Conservation (phyloP, 2,113 vertebrate genomes). For the Mesocricetus auratus region DNA sequence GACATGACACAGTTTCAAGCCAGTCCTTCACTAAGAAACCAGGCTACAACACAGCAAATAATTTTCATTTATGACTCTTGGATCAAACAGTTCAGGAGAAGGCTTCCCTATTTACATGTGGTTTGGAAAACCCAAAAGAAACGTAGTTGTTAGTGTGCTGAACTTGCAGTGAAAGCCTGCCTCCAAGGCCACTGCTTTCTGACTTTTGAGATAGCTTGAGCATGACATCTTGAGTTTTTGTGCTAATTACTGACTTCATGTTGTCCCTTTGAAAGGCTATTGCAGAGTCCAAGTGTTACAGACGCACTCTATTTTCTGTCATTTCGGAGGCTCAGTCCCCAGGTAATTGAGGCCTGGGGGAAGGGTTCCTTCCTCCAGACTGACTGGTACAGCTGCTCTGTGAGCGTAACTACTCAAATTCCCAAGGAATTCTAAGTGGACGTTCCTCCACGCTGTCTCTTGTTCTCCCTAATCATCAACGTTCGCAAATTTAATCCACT, state of each 20-base stretch:
- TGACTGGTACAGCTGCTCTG: slow-evolving; percentile 79
- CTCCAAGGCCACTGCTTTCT: neutral
- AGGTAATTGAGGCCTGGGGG: slow-evolving; percentile 78
- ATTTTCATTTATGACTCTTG: slow-evolving; percentile 27
- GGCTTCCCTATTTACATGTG: neutral
- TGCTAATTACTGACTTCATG: slow-evolving; percentile 59
- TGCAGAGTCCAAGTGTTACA: slow-evolving; percentile 48
- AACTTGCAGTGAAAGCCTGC: neutral
- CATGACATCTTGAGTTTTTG: neutral
- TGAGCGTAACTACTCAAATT: slow-evolving; percentile 79
- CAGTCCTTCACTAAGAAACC: neutral
- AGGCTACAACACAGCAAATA: neutral
- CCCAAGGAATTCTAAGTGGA: slow-evolving; percentile 70
- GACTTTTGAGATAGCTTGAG: slow-evolving; percentile 62
- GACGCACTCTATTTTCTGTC: slow-evolving; percentile 62
- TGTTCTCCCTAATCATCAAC: slow-evolving; percentile 71
- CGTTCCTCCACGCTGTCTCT: slow-evolving; percentile 59
- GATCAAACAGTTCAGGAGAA: neutral
- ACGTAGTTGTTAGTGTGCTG: slow-evolving; percentile 35
- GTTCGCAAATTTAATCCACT: slow-evolving; percentile 62
- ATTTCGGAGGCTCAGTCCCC: slow-evolving; percentile 64
- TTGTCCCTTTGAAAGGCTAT: slow-evolving; percentile 58
- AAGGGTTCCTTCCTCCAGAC: slow-evolving; percentile 76
- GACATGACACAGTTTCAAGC: slow-evolving; percentile 54
- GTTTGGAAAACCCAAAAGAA: slow-evolving; percentile 17